Percentiles rank a stretch among this genome's conserved stretches.
phyloP scores from a whole-genome alignment of 92 coral and sea anemone genomes.

The Actinostola sp. region DNA sequence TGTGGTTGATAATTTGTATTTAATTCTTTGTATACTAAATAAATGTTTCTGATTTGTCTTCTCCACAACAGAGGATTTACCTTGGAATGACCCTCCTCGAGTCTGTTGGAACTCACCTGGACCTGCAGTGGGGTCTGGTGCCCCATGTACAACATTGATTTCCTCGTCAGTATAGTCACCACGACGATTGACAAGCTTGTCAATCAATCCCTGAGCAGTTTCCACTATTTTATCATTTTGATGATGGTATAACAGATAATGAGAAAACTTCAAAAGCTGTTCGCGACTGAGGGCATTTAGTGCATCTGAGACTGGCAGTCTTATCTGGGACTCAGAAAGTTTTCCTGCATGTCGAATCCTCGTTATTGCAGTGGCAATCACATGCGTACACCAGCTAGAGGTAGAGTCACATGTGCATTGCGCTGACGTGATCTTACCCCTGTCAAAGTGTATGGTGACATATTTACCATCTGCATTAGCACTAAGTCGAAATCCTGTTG shows the following conservation, averaged over 20 bases:
- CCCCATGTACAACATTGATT: conserved; percentile 78
- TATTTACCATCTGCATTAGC: conserved; percentile 73
- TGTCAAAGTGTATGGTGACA: conserved; percentile 85
- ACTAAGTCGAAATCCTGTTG: conserved; percentile 91
- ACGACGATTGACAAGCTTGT: conserved; percentile 61
- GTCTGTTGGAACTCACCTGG: conserved; percentile 86
- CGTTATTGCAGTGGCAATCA: conserved; percentile 73
- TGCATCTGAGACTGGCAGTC: conserved; percentile 88
- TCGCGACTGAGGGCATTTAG: conserved; percentile 74
- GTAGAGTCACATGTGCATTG: conserved; percentile 77
- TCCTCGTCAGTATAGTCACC: conserved; percentile 44
- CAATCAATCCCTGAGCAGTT: conserved; percentile 83
- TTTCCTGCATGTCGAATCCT: conserved; percentile 62
- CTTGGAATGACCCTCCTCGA: no score
- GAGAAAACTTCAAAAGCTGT: conserved; percentile 86
- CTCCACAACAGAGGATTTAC: no score
- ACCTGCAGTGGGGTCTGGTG: conserved; percentile 99
- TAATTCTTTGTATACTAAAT: no score
- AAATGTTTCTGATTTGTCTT: no score
- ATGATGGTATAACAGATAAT: conserved; percentile 82
- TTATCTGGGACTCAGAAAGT: conserved; percentile 27
- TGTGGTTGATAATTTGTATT: no score
- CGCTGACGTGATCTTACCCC: conserved; percentile 93
- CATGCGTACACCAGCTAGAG: conserved; percentile 89
- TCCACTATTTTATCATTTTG: conserved; percentile 79